phyloP scores from a whole-genome alignment of 2,113 vertebrate species.

The Holacanthus passer region DNA sequence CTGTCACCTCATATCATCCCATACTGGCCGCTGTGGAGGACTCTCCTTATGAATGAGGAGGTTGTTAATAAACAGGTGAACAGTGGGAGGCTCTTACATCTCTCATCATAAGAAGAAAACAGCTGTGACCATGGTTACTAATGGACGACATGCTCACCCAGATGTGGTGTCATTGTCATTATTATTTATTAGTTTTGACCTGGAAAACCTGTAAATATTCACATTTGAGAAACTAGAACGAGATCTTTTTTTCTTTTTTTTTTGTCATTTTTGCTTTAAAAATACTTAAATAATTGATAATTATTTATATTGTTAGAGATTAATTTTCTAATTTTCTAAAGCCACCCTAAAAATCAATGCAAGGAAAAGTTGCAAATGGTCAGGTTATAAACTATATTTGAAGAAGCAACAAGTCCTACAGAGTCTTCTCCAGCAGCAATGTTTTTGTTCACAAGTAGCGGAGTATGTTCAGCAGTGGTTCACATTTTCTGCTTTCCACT shows the following conservation, averaged over 20 bases:
- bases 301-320: neutral
- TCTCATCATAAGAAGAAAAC: conserved; percentile 21
- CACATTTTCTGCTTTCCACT: neutral
- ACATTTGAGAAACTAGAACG: neutral
- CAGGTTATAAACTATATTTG: too few species aligned
- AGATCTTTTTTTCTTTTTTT: neutral
- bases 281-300: neutral
- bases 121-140: conserved; percentile 59
- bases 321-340: neutral
- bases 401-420: too few species aligned
- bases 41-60: conserved; percentile 37
- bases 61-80: conserved; percentile 60
- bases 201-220: neutral
- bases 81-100: conserved; percentile 31
- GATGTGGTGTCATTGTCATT: neutral
- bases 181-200: too few species aligned
- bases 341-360: neutral
- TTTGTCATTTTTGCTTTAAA: neutral
- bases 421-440: too few species aligned
- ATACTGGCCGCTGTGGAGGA: conserved; percentile 6
- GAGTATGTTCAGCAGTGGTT: neutral
- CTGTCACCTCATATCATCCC: conserved; percentile 28
- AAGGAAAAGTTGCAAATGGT: too few species aligned
- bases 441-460: neutral
- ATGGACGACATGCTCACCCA: conserved; percentile 7